Base-by-base conservation (phyloP, 1,140 invertebrate species). In the Brachionus sp. region DNA sequence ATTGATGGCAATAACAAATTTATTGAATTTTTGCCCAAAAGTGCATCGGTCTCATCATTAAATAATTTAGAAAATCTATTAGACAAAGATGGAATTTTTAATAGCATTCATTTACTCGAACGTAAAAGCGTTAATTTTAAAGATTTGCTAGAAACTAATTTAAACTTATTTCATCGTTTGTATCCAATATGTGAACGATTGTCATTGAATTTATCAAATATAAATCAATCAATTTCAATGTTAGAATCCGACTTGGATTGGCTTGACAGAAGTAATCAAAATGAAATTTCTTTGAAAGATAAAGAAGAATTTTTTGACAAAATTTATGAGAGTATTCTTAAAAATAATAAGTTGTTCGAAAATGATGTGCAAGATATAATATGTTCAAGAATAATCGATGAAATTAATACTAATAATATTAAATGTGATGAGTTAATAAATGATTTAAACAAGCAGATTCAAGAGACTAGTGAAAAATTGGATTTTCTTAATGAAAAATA, bases 111-210 rank as follows among this genome's bases (percentile, higher is more conserved):
- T 62, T 9, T 3, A 5, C 12, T 57, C 0, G 53, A 78, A 25
- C 1, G 12, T 3, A 78, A 57, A 9, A 33, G n/a, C 19, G 10
- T 16, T 12, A 9, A 62, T 5, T 78, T 10, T 19, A 78, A 78
- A 57, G 13, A 16, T 0, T 19, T 39, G 12, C 53, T 78, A 5
- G 19, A 37, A 0, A 39, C 33, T 57, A 57, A 78, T 57, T n/a
- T 42, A 4, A 62, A 62, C 33, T 12, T 78, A 5, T 46, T 50
- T 42, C 42, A 77, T 77, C 66, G 66, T 70, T 70, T 70, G 35
- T 44, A 39, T 70, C 37, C 66, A 37, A 39, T 70, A 44, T 77
- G 73, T 4, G 73, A 77, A 3, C 46, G 46, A 25, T 77, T 50
- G 25, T 77, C 73, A 12, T 7, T 50, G 13, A 53, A 33, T 23